phyloP scores from a whole-genome alignment of 2,888 invertebrate genomes.

The Ochlodes sylvanus region DNA sequence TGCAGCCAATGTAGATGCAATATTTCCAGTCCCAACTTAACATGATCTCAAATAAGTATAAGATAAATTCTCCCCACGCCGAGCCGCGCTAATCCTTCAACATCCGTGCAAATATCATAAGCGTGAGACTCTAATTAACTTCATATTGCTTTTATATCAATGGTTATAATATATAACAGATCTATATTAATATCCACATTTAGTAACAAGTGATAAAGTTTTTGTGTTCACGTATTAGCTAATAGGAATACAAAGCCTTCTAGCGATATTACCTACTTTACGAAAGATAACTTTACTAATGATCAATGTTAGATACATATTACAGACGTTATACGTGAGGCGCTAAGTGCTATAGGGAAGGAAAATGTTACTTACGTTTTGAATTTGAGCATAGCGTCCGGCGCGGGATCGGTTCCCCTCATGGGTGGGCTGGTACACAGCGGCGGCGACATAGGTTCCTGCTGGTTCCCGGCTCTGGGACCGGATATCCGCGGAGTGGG shows the following conservation, averaged over 20 bases:
- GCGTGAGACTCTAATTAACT: not conserved
- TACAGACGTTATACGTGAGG: too few species aligned
- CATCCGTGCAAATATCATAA: not conserved
- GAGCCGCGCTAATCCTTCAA: not conserved
- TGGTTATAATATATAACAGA: too few species aligned
- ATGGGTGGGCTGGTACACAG: slow-evolving; percentile 74
- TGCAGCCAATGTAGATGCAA: not conserved
- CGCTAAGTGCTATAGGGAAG: not conserved
- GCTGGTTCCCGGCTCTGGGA: slow-evolving; percentile 48
- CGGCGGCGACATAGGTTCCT: slow-evolving; percentile 71
- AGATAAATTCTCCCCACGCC: not conserved
- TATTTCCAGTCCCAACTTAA: not conserved
- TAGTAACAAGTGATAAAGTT: not conserved
- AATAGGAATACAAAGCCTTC: not conserved
- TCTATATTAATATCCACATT: not conserved
- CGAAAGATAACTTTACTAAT: not conserved
- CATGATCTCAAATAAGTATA: not conserved
- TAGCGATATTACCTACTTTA: not conserved
- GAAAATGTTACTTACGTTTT: slow-evolving; percentile 72
- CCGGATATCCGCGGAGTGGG: slow-evolving; percentile 49
- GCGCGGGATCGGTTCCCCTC: slow-evolving; percentile 66
- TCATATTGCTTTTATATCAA: not conserved
- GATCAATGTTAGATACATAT: too few species aligned
- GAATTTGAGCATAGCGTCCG: slow-evolving; percentile 75
- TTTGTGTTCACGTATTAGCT: not conserved